Conservation (phyloP, 64 coral and sea anemone genomes). For the Astreopora myriophthalma region DNA sequence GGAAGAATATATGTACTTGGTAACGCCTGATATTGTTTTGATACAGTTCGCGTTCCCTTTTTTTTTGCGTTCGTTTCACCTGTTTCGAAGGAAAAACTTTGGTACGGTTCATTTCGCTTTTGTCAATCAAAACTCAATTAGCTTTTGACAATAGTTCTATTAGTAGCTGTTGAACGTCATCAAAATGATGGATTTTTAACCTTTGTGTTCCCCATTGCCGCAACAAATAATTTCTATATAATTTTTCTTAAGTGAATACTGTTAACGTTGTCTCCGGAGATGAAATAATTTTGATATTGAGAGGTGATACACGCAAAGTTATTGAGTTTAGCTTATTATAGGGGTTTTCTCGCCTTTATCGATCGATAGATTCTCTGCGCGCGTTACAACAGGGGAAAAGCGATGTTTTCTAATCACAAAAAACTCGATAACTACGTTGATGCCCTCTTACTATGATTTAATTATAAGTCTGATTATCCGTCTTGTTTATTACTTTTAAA, state of each 20-base stretch:
- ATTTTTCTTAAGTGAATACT: neutral
- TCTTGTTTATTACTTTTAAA: neutral
- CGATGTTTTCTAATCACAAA: neutral
- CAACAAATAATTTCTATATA: neutral
- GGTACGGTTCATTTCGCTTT: neutral
- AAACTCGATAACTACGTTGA: neutral
- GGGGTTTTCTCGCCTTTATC: no score
- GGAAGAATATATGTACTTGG: no score
- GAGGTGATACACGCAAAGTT: neutral
- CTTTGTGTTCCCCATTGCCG: neutral
- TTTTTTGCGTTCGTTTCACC: neutral
- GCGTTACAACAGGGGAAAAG: no score
- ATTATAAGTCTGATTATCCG: neutral
- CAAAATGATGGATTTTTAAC: neutral
- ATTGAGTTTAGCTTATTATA: neutral
- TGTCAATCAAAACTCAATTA: constrained; percentile 43
- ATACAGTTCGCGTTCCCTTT: neutral
- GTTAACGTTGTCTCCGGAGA: neutral
- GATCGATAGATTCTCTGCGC: no score
- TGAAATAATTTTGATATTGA: neutral
- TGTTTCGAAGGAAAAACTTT: neutral
- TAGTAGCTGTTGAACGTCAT: neutral
- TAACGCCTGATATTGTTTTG: neutral
- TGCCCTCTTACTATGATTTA: neutral
- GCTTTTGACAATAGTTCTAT: neutral